Percentiles rank a stretch among this genome's conserved stretches.
Conservation (phyloP, 2,797 vertebrate species). For the Hydrocynus forskahlii region DNA sequence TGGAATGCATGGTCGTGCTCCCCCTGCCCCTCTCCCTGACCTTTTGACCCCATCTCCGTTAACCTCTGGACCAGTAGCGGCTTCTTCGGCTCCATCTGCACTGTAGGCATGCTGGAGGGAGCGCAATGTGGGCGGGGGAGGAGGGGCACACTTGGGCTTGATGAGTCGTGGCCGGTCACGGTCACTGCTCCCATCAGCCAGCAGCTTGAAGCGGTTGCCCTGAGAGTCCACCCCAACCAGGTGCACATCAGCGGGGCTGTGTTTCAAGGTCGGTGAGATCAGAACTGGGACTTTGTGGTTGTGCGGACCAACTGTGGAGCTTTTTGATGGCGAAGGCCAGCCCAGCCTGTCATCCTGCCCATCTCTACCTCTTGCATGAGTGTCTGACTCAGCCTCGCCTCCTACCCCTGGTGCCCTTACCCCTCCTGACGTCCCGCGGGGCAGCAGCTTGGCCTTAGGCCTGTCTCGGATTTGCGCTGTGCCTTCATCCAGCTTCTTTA, state of each 20-base stretch:
- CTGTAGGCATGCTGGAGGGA: slow-evolving; percentile 83
- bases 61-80: slow-evolving; percentile 67
- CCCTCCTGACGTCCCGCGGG: slow-evolving; percentile 75
- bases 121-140: slow-evolving; percentile 90
- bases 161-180: slow-evolving; percentile 91
- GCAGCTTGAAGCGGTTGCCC: slow-evolving; percentile 98
- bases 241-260: slow-evolving; percentile 91
- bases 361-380: slow-evolving; percentile 80
- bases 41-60: slow-evolving; percentile 85
- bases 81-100: slow-evolving; percentile 80
- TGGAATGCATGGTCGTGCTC: slow-evolving; percentile 82
- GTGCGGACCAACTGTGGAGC: slow-evolving; percentile 75
- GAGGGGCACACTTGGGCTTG: slow-evolving; percentile 98
- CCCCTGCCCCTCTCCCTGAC: slow-evolving; percentile 83
- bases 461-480: slow-evolving; percentile 90
- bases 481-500: slow-evolving; percentile 89
- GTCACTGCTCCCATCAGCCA: slow-evolving; percentile 93
- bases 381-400: slow-evolving; percentile 74
- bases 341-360: slow-evolving; percentile 78
- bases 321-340: slow-evolving; percentile 90
- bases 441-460: slow-evolving; percentile 94
- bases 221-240: slow-evolving; percentile 97
- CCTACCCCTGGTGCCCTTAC: slow-evolving; percentile 77
- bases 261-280: slow-evolving; percentile 95
- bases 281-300: slow-evolving; percentile 99